phyloP scores from a whole-genome alignment of 2,113 vertebrate genomes.

The Myodes glareolus region DNA sequence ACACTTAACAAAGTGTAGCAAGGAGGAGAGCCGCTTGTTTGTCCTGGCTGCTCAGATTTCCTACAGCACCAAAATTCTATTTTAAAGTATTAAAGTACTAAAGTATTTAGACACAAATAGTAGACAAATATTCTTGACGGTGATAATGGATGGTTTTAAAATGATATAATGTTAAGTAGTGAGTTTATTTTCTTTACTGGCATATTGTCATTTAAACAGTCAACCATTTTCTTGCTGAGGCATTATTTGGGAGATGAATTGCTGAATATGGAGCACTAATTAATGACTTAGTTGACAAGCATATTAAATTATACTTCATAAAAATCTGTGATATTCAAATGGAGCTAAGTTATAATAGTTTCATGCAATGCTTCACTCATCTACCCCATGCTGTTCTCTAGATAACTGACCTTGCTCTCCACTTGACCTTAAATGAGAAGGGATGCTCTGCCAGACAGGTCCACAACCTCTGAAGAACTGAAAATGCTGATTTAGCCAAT shows the following conservation, averaged over 20 bases:
- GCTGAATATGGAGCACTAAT: conserved; percentile 68
- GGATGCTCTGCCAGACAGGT: conserved; percentile 6
- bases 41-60: too few species aligned
- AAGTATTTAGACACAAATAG: not conserved
- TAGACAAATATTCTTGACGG: conserved; percentile 24
- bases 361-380: conserved; percentile 15
- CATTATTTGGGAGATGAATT: conserved; percentile 68
- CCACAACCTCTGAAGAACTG: conserved; percentile 51
- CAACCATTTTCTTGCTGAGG: conserved; percentile 65
- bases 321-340: conserved; percentile 20
- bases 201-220: conserved; percentile 52
- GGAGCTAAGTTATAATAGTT: not conserved
- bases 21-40: too few species aligned
- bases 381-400: not conserved
- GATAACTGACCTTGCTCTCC: conserved; percentile 9
- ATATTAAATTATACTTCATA: conserved; percentile 54
- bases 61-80: too few species aligned
- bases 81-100: conserved; percentile 18
- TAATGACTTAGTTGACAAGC: conserved; percentile 48
- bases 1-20: too few species aligned
- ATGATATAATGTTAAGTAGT: not conserved
- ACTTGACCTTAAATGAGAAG: conserved; percentile 58
- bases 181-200: conserved; percentile 59
- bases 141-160: not conserved
- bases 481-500: conserved; percentile 62